A percentile compares a stretch with the other conserved stretches of the same genome.
Conservation (phyloP, 2,797 vertebrate species). For the Siniperca scherzeri region DNA sequence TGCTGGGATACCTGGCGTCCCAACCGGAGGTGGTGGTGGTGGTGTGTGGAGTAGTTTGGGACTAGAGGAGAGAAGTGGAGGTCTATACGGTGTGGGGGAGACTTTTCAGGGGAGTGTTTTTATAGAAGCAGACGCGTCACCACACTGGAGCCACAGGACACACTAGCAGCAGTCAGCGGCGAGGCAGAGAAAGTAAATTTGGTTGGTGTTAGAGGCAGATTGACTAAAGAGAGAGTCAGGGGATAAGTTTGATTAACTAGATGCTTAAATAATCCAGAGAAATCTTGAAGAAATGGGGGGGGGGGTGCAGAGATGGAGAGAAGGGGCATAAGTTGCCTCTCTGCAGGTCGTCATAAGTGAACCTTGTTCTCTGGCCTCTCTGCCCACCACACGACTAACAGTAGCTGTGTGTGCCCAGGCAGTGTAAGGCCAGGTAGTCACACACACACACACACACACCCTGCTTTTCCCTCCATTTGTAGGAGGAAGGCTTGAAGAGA, state of each 20-base stretch:
- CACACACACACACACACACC: background rate
- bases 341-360: constrained; percentile 74
- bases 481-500: constrained; percentile 36
- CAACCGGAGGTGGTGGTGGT: constrained; percentile 72
- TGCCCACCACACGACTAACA: constrained; percentile 67
- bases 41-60: constrained; percentile 63
- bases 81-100: constrained; percentile 67
- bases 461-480: constrained; percentile 44
- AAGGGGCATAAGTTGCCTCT: constrained; percentile 48
- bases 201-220: constrained; percentile 41
- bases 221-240: constrained; percentile 54
- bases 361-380: constrained; percentile 77
- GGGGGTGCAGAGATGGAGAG: constrained; percentile 14
- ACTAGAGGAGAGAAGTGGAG: constrained; percentile 65
- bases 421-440: constrained; percentile 19
- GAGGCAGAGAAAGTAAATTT: constrained; percentile 49
- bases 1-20: constrained; percentile 84
- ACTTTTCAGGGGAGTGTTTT: constrained; percentile 78
- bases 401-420: constrained; percentile 72
- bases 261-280: constrained; percentile 62
- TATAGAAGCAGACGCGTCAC: constrained; percentile 84
- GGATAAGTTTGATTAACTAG: constrained; percentile 64
- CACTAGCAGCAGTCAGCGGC: constrained; percentile 79
- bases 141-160: constrained; percentile 79
- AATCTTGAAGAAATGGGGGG: constrained; percentile 35